Percentiles rank a stretch among this genome's conserved stretches.
Evolutionary conservation across 2,888 invertebrate species (phyloP).

Genomic region (Thyatira batis): DNA sequence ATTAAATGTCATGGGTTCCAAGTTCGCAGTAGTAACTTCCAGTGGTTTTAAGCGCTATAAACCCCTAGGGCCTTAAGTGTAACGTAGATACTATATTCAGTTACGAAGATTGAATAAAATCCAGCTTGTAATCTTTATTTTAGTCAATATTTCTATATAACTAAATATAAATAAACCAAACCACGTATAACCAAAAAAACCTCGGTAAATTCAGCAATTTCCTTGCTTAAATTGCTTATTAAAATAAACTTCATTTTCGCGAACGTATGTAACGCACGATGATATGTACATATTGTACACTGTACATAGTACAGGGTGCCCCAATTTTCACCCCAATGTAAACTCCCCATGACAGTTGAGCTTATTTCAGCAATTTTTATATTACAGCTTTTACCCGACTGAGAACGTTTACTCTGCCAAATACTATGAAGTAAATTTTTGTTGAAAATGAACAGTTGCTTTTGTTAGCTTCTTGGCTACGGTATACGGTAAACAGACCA

Average conservation of each 20-base stretch:
- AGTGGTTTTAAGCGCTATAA: no score
- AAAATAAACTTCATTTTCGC: slow-evolving; percentile 5
- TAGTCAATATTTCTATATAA: background rate
- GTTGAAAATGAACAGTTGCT: slow-evolving; percentile 49
- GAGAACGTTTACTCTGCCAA: slow-evolving; percentile 52
- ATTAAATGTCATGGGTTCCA: no score
- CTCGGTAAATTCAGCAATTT: background rate
- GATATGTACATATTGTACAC: background rate
- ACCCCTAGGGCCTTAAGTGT: no score
- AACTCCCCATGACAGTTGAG: slow-evolving; percentile 10
- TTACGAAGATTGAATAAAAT: no score
- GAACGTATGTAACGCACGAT: background rate
- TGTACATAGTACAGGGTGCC: slow-evolving; percentile 2
- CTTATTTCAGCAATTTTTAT: slow-evolving; percentile 37
- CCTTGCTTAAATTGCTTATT: slow-evolving; percentile 4
- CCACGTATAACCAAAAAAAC: background rate
- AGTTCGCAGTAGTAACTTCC: no score
- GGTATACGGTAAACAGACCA: slow-evolving; percentile 45
- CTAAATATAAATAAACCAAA: background rate
- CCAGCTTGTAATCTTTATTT: background rate
- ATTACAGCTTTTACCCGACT: slow-evolving; percentile 33
- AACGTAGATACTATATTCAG: no score
- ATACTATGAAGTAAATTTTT: slow-evolving; percentile 59
- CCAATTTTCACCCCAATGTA: slow-evolving; percentile 12
- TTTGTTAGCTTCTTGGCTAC: slow-evolving; percentile 59